These are phyloP conservation scores for Stomatorhinus walkeri DNA, from an alignment of 2,797 vertebrate genomes.

Conservation along the genomic window DNA sequence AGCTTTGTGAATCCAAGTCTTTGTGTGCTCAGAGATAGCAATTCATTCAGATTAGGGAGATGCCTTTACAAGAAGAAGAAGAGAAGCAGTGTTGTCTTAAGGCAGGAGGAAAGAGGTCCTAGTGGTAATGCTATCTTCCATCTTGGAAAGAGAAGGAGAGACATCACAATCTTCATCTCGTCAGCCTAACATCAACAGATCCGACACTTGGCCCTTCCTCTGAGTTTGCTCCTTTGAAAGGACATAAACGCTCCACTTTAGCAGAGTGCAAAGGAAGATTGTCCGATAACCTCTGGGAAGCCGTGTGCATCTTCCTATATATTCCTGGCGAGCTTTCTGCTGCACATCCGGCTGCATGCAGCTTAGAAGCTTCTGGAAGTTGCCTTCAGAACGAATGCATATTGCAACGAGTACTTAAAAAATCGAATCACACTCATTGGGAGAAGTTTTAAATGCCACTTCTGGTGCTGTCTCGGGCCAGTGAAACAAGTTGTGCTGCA, in stretches of 20 bases:
- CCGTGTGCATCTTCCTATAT: neutral
- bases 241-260: slow-evolving; percentile 36
- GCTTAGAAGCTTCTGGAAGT: neutral
- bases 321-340: neutral
- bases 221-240: slow-evolving; percentile 27
- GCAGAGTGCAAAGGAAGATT: slow-evolving; percentile 27
- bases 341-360: neutral
- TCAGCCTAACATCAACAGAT: slow-evolving; percentile 26
- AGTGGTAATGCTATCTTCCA: slow-evolving; percentile 16
- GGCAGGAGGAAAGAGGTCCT: slow-evolving; percentile 22
- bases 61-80: slow-evolving; percentile 24
- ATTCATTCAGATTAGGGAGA: slow-evolving; percentile 27
- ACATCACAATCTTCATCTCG: slow-evolving; percentile 29
- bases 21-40: slow-evolving; percentile 29
- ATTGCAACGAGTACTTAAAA: neutral
- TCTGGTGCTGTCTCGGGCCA: slow-evolving; percentile 10
- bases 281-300: slow-evolving; percentile 28
- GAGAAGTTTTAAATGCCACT: neutral
- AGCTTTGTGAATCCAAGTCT: slow-evolving; percentile 23
- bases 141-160: slow-evolving; percentile 15
- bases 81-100: slow-evolving; percentile 26
- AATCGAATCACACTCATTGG: neutral
- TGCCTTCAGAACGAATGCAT: neutral
- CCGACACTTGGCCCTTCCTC: slow-evolving; percentile 33
- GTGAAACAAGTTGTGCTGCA: slow-evolving; percentile 19